A percentile compares a stretch with the other conserved stretches of the same genome.
Conservation (phyloP, 2,797 vertebrate genomes). For the Siniperca obscura region DNA sequence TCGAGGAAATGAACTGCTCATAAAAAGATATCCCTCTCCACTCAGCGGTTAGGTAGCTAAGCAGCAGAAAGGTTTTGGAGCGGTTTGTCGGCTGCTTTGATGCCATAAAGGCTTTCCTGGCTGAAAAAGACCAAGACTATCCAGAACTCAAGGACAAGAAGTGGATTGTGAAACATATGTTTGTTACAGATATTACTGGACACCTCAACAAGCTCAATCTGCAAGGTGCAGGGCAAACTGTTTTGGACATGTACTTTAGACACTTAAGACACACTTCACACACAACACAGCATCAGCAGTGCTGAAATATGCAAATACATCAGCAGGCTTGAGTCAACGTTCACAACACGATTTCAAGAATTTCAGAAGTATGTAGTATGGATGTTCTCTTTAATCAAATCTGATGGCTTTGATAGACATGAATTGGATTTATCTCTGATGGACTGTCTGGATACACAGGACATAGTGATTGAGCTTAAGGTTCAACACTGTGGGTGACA, state of each 20-base stretch:
- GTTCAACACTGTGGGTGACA: too few relatives aligned
- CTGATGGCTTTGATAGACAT: constrained; percentile 17
- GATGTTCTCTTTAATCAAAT: constrained; percentile 21
- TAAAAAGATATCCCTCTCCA: constrained; percentile 1
- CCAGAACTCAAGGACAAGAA: background rate
- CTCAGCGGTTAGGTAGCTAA: background rate
- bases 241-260: background rate
- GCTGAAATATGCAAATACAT: background rate
- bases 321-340: background rate
- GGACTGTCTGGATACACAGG: constrained; percentile 9
- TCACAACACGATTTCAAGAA: constrained; percentile 8
- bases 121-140: constrained; percentile 1
- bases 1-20: background rate
- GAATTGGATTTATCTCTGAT: constrained; percentile 12
- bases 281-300: background rate
- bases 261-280: too few relatives aligned
- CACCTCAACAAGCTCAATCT: too few relatives aligned
- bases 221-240: too few relatives aligned
- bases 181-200: too few relatives aligned
- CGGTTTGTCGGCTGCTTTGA: background rate
- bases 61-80: background rate
- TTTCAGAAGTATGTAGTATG: constrained; percentile 3
- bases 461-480: constrained; percentile 37
- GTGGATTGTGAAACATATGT: background rate
- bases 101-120: background rate